phyloP scores from a whole-genome alignment of 2,113 vertebrate genomes.

The Pygoscelis adeliae region DNA sequence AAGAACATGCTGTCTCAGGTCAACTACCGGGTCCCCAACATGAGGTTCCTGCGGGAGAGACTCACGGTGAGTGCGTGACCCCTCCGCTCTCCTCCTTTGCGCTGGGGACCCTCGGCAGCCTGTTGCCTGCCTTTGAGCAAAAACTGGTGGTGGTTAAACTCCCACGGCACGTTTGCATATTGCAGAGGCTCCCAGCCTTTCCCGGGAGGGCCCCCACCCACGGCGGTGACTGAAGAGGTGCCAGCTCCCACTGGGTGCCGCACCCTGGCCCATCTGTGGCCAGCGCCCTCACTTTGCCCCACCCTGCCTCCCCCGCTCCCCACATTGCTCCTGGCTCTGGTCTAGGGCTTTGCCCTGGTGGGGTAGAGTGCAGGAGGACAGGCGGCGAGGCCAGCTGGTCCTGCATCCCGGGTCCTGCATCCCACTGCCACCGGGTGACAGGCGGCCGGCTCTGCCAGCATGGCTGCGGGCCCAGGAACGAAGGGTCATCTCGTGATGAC shows the following conservation, averaged over 20 bases:
- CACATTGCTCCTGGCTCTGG: neutral
- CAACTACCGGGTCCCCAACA: slow-evolving; percentile 97
- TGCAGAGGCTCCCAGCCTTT: neutral
- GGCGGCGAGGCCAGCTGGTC: neutral
- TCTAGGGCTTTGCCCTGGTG: neutral
- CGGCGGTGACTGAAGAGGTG: slow-evolving; percentile 8
- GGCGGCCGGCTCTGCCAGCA: neutral
- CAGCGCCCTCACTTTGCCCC: neutral
- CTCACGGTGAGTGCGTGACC: slow-evolving; percentile 82
- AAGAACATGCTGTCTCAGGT: slow-evolving; percentile 97
- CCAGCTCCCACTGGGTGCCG: slow-evolving; percentile 13
- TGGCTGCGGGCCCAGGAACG: neutral
- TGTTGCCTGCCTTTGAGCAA: neutral
- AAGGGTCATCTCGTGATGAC: neutral
- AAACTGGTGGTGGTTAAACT: neutral
- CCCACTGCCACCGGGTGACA: rapidly evolving
- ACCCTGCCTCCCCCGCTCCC: neutral
- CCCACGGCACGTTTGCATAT: neutral
- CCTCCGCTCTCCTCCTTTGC: rapidly evolving
- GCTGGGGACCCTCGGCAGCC: neutral
- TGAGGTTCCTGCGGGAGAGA: slow-evolving; percentile 94
- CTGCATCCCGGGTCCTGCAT: neutral
- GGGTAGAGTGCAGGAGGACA: neutral
- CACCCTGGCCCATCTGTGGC: neutral
- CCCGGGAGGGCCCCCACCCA: slow-evolving; percentile 36